Percentiles rank a stretch among this genome's conserved stretches.
phyloP scores from a whole-genome alignment of 2,888 invertebrate genomes.

The Synergus umbraculus region DNA sequence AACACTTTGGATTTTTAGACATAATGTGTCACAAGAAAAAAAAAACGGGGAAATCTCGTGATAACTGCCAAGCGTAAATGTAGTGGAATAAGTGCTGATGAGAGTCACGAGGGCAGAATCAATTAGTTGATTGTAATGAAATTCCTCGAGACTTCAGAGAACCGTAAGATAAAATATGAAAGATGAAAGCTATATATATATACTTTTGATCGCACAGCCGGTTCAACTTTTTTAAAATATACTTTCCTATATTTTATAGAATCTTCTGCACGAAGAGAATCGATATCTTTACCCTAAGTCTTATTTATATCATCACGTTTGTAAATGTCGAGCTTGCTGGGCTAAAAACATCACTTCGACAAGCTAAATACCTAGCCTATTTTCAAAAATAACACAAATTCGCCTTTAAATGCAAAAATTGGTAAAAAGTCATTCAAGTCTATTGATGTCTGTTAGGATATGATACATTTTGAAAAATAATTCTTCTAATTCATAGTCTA shows the following conservation, averaged over 20 bases:
- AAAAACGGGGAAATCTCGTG: slow-evolving; percentile 23
- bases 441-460: background rate
- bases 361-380: slow-evolving; percentile 2
- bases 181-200: no score
- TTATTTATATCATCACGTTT: slow-evolving; percentile 14
- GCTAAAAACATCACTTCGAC: slow-evolving; percentile 26
- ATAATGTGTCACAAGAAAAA: slow-evolving; percentile 2
- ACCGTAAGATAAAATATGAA: no score
- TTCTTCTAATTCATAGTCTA: no score
- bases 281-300: slow-evolving; percentile 13
- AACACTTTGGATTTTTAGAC: background rate
- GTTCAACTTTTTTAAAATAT: no score
- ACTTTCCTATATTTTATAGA: slow-evolving; percentile 1
- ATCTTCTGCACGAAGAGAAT: slow-evolving; percentile 13
- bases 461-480: background rate
- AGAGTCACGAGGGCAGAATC: slow-evolving; percentile 27
- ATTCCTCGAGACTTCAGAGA: background rate
- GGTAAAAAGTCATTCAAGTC: background rate
- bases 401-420: background rate
- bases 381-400: slow-evolving; percentile 16
- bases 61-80: background rate
- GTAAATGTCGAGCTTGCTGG: slow-evolving; percentile 14
- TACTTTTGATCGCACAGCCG: no score
- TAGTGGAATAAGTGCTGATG: slow-evolving; percentile 7
- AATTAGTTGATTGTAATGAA: slow-evolving; percentile 6